Evolutionary conservation across 1,140 invertebrate genomes (phyloP).

Genomic region (Dendrolimus punctatus): DNA sequence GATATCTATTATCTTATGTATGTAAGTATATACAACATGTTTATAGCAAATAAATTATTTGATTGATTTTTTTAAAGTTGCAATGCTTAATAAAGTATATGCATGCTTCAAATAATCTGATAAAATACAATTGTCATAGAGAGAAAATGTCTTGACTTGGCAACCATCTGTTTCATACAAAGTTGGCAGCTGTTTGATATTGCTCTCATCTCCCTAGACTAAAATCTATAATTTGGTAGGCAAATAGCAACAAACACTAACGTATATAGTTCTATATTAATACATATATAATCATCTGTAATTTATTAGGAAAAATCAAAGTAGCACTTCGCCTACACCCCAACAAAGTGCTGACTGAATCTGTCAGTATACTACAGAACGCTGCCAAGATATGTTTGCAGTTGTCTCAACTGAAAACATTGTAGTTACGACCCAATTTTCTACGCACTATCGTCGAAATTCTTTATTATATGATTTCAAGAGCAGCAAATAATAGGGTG

Average conservation of each 20-base stretch:
- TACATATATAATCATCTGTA: conserved; percentile 10
- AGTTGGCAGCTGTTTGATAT: too few relatives aligned
- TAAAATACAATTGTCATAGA: too few relatives aligned
- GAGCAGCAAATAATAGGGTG: conserved; percentile 6
- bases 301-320: conserved; percentile 15
- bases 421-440: background rate
- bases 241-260: background rate
- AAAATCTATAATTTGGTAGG: background rate
- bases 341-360: conserved; percentile 20
- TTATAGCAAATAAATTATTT: too few relatives aligned
- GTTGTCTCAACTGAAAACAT: conserved; percentile 2
- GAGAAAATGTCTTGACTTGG: too few relatives aligned
- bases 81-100: too few relatives aligned
- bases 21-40: too few relatives aligned
- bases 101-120: too few relatives aligned
- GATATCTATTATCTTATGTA: too few relatives aligned
- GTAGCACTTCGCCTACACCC: conserved; percentile 18
- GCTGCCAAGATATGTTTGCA: conserved; percentile 13
- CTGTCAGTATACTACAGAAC: conserved; percentile 21
- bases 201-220: too few relatives aligned
- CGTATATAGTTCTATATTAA: conserved; percentile 5
- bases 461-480: background rate
- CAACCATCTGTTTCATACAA: too few relatives aligned
- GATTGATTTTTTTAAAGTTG: too few relatives aligned
- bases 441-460: conserved; percentile 1